A percentile compares a stretch with the other conserved stretches of the same genome.
phyloP scores from a whole-genome alignment of 2,113 vertebrate species.

The Orientallactaga bullata region DNA sequence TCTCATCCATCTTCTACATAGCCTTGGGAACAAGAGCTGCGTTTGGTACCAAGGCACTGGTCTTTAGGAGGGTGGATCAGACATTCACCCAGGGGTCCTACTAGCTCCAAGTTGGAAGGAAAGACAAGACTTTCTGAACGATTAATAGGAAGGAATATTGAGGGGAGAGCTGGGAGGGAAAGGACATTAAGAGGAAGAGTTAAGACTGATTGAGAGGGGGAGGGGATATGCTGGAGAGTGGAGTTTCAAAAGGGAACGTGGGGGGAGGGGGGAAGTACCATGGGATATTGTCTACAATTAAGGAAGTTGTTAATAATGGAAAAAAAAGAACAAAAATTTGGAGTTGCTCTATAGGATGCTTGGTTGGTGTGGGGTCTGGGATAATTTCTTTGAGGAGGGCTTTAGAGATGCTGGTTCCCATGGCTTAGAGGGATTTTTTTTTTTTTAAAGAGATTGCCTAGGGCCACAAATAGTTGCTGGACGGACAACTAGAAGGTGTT shows the following conservation, averaged over 20 bases:
- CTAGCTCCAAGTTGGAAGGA: constrained; percentile 31
- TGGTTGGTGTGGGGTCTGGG: not conserved
- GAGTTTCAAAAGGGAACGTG: too few species aligned
- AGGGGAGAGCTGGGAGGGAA: not conserved
- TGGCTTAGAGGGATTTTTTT: not conserved
- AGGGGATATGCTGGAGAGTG: too few species aligned
- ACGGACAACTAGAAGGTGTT: not conserved
- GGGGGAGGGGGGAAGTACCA: too few species aligned
- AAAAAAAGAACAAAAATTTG: too few species aligned
- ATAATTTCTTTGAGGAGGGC: not conserved
- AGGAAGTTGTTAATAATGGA: too few species aligned
- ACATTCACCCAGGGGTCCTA: not conserved
- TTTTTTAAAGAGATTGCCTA: not conserved
- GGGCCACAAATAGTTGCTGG: constrained; percentile 42
- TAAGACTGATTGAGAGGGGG: too few species aligned
- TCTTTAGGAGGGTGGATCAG: not conserved
- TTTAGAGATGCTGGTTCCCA: not conserved
- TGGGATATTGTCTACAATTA: too few species aligned
- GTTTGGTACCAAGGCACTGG: not conserved
- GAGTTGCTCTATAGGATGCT: not conserved
- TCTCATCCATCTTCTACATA: not conserved
- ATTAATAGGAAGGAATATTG: not conserved
- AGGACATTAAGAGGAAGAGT: not conserved
- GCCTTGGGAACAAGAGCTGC: not conserved
- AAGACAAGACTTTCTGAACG: not conserved